Evolutionary conservation across 2,113 vertebrate genomes (phyloP), one percentile per base, ranked within the genome.

Genomic region (Dolichallabes microphthalmus): DNA sequence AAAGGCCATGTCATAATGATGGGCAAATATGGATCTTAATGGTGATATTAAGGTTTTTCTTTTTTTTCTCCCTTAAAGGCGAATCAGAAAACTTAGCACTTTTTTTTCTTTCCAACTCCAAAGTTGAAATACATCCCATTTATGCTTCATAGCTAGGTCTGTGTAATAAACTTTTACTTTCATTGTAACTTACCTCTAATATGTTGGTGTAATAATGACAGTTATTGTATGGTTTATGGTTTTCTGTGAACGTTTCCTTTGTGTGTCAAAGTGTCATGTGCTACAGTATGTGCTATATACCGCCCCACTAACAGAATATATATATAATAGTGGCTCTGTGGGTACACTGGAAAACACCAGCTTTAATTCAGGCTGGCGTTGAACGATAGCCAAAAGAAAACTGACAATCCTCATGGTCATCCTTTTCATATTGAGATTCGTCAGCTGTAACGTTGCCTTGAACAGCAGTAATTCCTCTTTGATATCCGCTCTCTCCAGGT

Each of bases 161-260:
- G 71, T 85, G 73, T 86, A 88, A 89, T 50, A 30, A 45, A 77
- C 39, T 53, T 86, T 66, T 79, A 55, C 19, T 76, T 57, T 87
- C 25, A 82, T 71, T 86, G 57, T 79, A 69, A 86, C 83, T 80
- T 89, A 91, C 87, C 89, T 90, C 89, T 80, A 82, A 80, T 81
- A 88, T 83, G 80, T 86, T 83, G 83, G 86, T 82, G 86, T 87
- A 88, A 81, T 82, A 74, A 82, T 60, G 17, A 25, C 32, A 82
- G 52, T 74, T 82, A 80, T 68, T 82, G 81, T 82, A 76, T 84
- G 73, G 76, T 60, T 58, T 79, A 79, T 60, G 85, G 82, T 75
- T 77, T 75, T 73, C 88, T 91, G 83, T 89, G 60, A 75, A 83
- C 83, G 90, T 89, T 90, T 57, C 89, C 91, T 89, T 79, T 87